A percentile compares a stretch with the other conserved stretches of the same genome.
These are phyloP conservation scores for Erannis defoliaria DNA, from an alignment of 2,888 invertebrate species.

Conservation along the genomic window DNA sequence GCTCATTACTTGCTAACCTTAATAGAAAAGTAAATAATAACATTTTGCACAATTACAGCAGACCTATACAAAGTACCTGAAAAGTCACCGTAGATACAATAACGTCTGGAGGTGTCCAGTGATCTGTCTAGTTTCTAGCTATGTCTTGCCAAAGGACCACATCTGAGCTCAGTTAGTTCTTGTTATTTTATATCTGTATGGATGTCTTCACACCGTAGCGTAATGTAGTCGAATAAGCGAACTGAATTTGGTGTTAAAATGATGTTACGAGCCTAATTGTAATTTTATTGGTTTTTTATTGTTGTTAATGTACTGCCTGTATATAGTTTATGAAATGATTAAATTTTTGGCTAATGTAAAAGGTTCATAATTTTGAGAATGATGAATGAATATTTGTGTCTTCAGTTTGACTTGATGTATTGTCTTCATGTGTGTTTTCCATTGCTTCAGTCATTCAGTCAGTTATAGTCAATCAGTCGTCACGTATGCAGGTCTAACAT, in stretches of 20 bases:
- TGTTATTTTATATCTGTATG: conserved; percentile 50
- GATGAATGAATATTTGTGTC: background rate
- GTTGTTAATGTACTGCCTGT: too few species aligned
- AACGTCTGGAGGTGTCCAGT: conserved; percentile 51
- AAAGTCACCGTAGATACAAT: conserved; percentile 58
- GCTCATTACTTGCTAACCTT: too few species aligned
- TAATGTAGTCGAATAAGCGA: conserved; percentile 48
- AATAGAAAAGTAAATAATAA: too few species aligned
- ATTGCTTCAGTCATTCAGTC: background rate
- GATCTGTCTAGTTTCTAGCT: conserved; percentile 67
- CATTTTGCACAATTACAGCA: conserved; percentile 36
- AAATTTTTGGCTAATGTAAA: background rate
- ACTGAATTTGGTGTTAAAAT: background rate
- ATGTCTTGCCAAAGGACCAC: conserved; percentile 85
- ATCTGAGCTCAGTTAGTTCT: conserved; percentile 81
- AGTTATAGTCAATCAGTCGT: background rate
- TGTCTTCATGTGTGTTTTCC: background rate
- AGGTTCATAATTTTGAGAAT: too few species aligned
- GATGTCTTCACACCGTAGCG: conserved; percentile 60
- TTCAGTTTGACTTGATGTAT: background rate
- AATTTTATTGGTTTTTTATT: background rate
- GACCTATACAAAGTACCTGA: conserved; percentile 62
- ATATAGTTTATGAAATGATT: too few species aligned
- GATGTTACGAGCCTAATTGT: background rate
- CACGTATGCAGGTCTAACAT: background rate